Conservation (phyloP, 2,797 vertebrate genomes). For the Sebastes iracundus region DNA sequence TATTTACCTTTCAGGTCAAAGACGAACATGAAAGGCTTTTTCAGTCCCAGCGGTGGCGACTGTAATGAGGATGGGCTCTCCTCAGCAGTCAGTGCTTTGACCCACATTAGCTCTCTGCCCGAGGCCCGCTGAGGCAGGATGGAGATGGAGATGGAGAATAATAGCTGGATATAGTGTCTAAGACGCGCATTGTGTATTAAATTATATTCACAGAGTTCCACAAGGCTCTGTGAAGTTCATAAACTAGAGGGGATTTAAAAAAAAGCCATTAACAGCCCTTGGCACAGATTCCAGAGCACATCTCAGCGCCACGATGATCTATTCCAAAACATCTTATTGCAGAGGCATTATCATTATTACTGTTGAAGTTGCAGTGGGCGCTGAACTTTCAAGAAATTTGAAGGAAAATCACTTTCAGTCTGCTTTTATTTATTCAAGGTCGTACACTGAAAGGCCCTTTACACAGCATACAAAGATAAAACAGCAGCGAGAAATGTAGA, state of each 20-base stretch:
- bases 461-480: background rate
- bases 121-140: constrained; percentile 32
- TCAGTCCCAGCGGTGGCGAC: constrained; percentile 38
- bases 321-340: constrained; percentile 15
- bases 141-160: constrained; percentile 48
- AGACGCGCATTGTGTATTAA: constrained; percentile 44
- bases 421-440: constrained; percentile 11
- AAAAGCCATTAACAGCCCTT: constrained; percentile 37
- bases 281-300: constrained; percentile 31
- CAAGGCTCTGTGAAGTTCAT: constrained; percentile 50
- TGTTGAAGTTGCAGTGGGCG: constrained; percentile 4
- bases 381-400: background rate
- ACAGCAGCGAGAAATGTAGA: background rate
- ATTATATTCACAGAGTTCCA: constrained; percentile 48
- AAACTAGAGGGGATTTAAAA: constrained; percentile 46
- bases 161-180: constrained; percentile 39
- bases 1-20: constrained; percentile 72
- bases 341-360: background rate
- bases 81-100: constrained; percentile 61
- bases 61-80: constrained; percentile 61
- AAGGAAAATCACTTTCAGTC: background rate
- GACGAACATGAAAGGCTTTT: constrained; percentile 62
- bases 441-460: background rate
- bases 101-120: constrained; percentile 65
- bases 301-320: background rate